Conservation (phyloP, 1,140 invertebrate species). For the Cotesia typhae region DNA sequence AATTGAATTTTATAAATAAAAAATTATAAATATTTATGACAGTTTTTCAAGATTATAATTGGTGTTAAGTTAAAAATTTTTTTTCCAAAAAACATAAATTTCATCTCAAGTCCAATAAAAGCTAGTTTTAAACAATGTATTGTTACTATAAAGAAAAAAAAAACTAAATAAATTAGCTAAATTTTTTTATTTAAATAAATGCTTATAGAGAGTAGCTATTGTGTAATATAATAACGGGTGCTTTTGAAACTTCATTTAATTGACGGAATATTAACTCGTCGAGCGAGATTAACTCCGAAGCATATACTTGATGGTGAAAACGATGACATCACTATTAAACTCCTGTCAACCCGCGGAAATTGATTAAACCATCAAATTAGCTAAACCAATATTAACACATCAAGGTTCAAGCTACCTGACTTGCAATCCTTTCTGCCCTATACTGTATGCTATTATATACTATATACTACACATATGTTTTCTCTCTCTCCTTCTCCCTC, state of each 20-base stretch:
- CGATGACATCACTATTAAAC: constrained; percentile 68
- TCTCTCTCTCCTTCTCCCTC: constrained; percentile 13
- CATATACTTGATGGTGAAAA: constrained; percentile 59
- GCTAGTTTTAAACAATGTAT: no score
- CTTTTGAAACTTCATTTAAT: constrained; percentile 66
- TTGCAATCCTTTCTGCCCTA: constrained; percentile 21
- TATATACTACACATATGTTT: not conserved
- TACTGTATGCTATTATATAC: no score
- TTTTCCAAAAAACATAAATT: no score
- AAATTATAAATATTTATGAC: no score
- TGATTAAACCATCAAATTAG: constrained; percentile 69
- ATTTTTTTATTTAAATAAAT: no score
- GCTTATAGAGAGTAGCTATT: no score
- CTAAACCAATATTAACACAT: constrained; percentile 64
- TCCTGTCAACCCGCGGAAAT: constrained; percentile 64
- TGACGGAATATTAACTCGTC: constrained; percentile 65
- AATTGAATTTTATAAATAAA: no score
- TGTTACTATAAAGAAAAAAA: no score
- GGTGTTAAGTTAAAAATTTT: no score
- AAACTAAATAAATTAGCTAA: no score
- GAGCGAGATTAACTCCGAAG: constrained; percentile 65
- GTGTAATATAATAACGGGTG: constrained; percentile 41
- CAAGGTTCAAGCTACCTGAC: constrained; percentile 46
- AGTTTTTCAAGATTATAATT: no score
- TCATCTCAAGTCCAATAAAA: no score